Evolutionary conservation across 2,113 vertebrate species (phyloP).

Genomic region (Plectropomus leopardus): DNA sequence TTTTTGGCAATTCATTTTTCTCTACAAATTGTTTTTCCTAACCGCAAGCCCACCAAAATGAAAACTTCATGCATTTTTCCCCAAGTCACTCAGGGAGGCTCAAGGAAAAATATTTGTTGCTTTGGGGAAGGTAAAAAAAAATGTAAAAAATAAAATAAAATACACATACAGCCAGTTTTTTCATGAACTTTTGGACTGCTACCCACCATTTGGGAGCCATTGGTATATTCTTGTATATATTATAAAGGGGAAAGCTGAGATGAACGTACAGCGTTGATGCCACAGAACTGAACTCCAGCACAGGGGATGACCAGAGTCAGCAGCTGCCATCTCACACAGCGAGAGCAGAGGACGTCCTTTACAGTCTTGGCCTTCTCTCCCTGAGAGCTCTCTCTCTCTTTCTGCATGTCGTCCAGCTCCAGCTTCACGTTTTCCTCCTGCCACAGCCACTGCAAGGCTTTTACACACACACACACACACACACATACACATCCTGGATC

Average conservation of each 20-base stretch:
- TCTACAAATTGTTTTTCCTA: too few species aligned
- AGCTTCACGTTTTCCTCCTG: conserved; percentile 73
- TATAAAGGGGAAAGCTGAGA: not conserved
- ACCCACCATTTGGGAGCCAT: too few species aligned
- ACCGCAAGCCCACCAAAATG: too few species aligned
- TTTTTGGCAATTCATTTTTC: too few species aligned
- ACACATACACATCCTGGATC: conserved; percentile 10
- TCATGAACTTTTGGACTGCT: too few species aligned
- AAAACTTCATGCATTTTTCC: too few species aligned
- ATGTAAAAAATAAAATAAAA: too few species aligned
- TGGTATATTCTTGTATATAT: too few species aligned
- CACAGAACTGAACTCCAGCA: conserved; percentile 75
- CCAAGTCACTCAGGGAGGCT: too few species aligned
- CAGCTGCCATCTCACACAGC: conserved; percentile 76
- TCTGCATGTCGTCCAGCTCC: conserved; percentile 75
- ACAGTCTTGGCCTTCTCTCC: conserved; percentile 70
- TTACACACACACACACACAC: conserved; percentile 22
- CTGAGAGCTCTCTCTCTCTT: conserved; percentile 54
- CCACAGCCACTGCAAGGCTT: conserved; percentile 82
- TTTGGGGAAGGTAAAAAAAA: too few species aligned
- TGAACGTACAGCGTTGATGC: conserved; percentile 73
- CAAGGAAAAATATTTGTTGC: too few species aligned
- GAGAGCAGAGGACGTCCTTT: conserved; percentile 71
- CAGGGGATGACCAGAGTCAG: conserved; percentile 70
- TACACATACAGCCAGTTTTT: too few species aligned